Evolutionary conservation across 2,113 vertebrate species (phyloP), one percentile per base, ranked within the genome.

Genomic region (Sinocyclocheilus rhinocerous): DNA sequence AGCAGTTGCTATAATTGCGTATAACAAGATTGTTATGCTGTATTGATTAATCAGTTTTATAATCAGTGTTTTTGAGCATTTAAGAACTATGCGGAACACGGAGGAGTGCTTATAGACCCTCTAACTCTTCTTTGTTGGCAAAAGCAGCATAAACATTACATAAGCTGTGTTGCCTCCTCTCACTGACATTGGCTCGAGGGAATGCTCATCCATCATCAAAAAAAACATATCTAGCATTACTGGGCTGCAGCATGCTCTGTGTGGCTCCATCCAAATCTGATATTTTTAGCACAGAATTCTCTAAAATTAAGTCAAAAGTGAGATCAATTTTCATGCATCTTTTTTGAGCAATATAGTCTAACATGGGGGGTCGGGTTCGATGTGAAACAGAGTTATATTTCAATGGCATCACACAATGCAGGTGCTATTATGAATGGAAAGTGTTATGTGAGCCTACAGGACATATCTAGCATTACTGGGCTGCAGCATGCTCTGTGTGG

Each of bases 111-210:
- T 22, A 77, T 26, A 50, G n/a, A 52, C 15, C 55, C 9, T n/a
- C 75, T 52, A 36, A 36, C 50, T 55, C 9, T 48, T 24, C 50
- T 24, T 70, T 80, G 22, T 36, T 67, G 24, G 22, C 77, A 80
- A 42, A 78, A 29, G 63, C 79, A 81, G 7, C 65, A 70, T 67
- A 81, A 69, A 52, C 80, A 82, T 82, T 69, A 81, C 76, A 78
- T 78, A 78, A 78, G 52, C 76, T 10, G 50, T 1, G 26, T 36
- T 57, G 76, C 29, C 26, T 78, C 22, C 42, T 70, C 63, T 55
- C 24, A 52, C 81, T 83, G 63, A 45, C n/a, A 26, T 9, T 69
- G 80, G 42, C 36, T 59, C 6, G 61, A 50, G 61, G 42, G 15
- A 82, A 82, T 26, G 42, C 80, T 67, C 80, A 33, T 81, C 80